phyloP scores from a whole-genome alignment of 2,113 vertebrate species.

The Cyprinodon tularosa region DNA sequence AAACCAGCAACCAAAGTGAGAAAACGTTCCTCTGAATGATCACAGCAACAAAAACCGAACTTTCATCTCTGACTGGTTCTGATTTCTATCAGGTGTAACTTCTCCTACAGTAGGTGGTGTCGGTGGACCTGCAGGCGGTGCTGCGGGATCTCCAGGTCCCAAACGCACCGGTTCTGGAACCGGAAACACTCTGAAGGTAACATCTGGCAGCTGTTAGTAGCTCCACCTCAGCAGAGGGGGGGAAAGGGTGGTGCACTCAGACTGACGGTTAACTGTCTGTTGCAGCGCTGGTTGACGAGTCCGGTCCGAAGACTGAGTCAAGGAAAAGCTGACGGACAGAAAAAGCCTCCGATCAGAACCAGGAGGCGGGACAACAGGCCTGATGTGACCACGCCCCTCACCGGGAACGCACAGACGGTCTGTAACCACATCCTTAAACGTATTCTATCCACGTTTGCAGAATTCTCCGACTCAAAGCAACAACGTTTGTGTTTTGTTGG shows the following conservation, averaged over 20 bases:
- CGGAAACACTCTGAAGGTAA: slow-evolving; percentile 90
- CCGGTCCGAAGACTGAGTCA: slow-evolving; percentile 95
- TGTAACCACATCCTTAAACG: not conserved
- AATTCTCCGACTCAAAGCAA: not conserved
- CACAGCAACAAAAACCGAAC: not conserved
- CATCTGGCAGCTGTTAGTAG: not conserved
- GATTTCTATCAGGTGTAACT: slow-evolving; percentile 72
- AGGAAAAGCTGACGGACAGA: slow-evolving; percentile 91
- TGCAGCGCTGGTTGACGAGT: slow-evolving; percentile 92
- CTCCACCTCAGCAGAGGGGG: not conserved
- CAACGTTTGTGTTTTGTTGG: not conserved
- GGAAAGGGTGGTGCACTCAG: not conserved
- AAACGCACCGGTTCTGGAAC: slow-evolving; percentile 87
- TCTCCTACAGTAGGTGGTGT: slow-evolving; percentile 49
- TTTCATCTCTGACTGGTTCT: not conserved
- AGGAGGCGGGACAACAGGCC: slow-evolving; percentile 85
- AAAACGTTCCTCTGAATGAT: not conserved
- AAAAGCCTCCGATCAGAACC: slow-evolving; percentile 84
- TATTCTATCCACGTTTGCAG: not conserved
- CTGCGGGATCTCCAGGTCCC: slow-evolving; percentile 86
- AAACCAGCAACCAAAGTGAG: slow-evolving; percentile 49
- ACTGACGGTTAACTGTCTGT: not conserved
- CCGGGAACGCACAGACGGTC: slow-evolving; percentile 61
- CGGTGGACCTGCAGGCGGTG: slow-evolving; percentile 42
- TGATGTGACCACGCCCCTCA: slow-evolving; percentile 60